Evolutionary conservation across 1,140 invertebrate species (phyloP), one percentile per base, ranked within the genome.

Genomic region (Cotesia vestalis): DNA sequence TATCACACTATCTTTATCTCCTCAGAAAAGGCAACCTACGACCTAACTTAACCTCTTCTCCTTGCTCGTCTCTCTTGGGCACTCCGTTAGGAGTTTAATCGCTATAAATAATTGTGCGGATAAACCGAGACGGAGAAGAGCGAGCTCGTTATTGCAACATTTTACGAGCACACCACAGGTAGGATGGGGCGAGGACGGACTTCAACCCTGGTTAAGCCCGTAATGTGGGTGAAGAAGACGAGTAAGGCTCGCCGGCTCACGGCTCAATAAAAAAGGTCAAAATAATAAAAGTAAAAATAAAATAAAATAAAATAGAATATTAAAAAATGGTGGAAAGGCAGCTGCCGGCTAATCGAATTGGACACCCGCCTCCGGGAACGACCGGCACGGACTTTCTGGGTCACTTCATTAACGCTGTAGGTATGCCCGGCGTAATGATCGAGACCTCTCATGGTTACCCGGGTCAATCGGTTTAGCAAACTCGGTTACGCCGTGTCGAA

Each of bases 401-500:
- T 76, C 72, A 71, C 69, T 74, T 76, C 67, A 76, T 77, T 67
- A 71, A 72, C 53, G 74, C 66, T 51, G 20, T 67, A 62, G 71
- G 46, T 71, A 71, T 71, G 62, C 51, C 61, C 8, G 53, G 46
- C 64, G 61, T 71, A 71, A 71, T 71, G 61, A 70, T 70, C 38
- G 17, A 14, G 53, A 38, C n/a, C 20, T 14, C 69, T 59, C 35
- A 52, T 61, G 69, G 69, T 66, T 71, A 66, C 46, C 36, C 17
- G 69, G 69, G 69, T 71, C 69, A 71, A 71, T 71, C 63, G 64
- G 72, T 71, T 78, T 62, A 69, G 66, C 69, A 75, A 78, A 75
- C 75, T 73, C 75, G 59, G 73, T 76, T 76, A 75, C 38, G 57
- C 63, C 40, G 52, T 70, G 40, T 60, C 17, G 14, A 17, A 46